Evolutionary conservation across 2,888 invertebrate genomes (phyloP).

Genomic region (Tachina grossa): DNA sequence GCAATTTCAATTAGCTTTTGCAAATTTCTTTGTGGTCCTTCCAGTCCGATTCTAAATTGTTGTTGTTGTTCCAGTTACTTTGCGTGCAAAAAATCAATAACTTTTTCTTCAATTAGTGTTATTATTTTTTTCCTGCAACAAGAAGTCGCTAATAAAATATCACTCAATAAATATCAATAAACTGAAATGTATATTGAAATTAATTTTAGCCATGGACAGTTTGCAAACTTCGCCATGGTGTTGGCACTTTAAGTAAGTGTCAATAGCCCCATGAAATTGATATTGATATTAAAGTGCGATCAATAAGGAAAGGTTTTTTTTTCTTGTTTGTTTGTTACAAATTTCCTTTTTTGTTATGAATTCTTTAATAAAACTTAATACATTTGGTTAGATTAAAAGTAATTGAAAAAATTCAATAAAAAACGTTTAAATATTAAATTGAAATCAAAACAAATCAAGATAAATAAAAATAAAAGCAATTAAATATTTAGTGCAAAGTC

Average conservation of each 20-base stretch:
- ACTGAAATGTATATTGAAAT: slow-evolving; percentile 15
- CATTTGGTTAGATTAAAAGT: background rate
- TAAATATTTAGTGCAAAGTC: no score
- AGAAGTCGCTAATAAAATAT: background rate
- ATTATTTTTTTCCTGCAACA: background rate
- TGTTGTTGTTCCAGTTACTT: no score
- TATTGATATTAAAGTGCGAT: slow-evolving; percentile 6
- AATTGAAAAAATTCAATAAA: background rate
- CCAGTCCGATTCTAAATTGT: no score
- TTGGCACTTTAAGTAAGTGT: slow-evolving; percentile 6
- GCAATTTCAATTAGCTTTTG: no score
- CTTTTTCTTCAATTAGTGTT: background rate
- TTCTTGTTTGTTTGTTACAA: background rate
- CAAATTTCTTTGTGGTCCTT: no score
- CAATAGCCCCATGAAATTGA: slow-evolving; percentile 16
- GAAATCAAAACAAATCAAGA: background rate
- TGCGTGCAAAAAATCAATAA: background rate
- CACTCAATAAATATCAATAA: slow-evolving; percentile 4
- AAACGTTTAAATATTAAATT: background rate
- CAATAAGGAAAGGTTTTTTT: background rate
- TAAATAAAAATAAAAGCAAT: background rate
- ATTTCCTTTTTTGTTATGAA: background rate
- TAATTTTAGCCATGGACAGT: background rate
- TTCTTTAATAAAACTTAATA: background rate
- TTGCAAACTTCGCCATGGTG: background rate